Base-by-base conservation (phyloP, 2,113 vertebrate species). In the Erinaceus europaeus region DNA sequence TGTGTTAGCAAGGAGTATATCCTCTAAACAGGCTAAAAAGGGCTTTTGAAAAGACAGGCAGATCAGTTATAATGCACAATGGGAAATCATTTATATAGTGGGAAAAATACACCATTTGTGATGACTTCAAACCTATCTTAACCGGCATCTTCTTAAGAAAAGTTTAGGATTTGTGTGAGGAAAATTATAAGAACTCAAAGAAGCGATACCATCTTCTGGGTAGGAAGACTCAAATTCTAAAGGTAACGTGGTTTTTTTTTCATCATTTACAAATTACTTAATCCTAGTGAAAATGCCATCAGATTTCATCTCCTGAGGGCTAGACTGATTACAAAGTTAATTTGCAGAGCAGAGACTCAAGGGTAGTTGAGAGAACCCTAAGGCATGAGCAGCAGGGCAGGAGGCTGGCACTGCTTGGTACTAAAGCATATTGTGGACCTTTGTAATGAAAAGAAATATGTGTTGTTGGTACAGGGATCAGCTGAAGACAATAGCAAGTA, bases 151-250 rank as follows among this genome's bases (percentile, higher is more conserved):
- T n/a, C n/a, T n/a, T 20, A 55, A 48, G 48, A 50, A 68, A 61
- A 52, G n/a, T 77, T 88, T 23, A 84, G 27, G 71, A 72, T 72
- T 88, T 78, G 15, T 61, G n/a, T 88, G 38, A 77, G 23, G 52
- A 73, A n/a, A 81, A 38, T 25, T 69, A 1, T 65, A 27, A 84
- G 76, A 82, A 50, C 14, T n/a, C n/a, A n/a, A n/a, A n/a, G 68
- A 59, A 57, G 50, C 55, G 21, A 25, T n/a, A 42, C 12, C 3
- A n/a, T 36, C 8, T 65, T 77, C 32, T 78, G 21, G 29, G 7
- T 71, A 48, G 46, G 38, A 81, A 76, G 55, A 69, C 38, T n/a
- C 61, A 23, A 34, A 59, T 55, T 21, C 23, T 79, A 69, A 77
- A 52, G 38, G 86, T 62, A 44, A 62, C 38, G 69, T 17, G 12